Evolutionary conservation across 2,113 vertebrate genomes (phyloP).

Genomic region (Tragelaphus buxtoni): DNA sequence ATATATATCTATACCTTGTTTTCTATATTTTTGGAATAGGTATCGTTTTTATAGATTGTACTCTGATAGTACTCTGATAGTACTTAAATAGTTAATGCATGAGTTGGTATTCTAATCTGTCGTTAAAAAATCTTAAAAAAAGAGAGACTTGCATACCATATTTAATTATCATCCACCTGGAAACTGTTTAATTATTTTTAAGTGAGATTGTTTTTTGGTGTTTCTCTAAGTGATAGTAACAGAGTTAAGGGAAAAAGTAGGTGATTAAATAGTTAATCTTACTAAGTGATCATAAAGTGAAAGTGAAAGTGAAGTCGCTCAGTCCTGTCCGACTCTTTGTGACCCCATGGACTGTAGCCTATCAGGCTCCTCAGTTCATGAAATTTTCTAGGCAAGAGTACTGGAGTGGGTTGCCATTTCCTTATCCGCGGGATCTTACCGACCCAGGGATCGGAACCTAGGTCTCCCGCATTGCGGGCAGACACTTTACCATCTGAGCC

Average conservation of each 20-base stretch:
- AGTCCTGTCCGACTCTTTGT: too few species aligned
- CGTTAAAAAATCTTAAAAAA: background rate
- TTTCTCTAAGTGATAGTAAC: background rate
- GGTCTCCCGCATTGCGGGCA: too few species aligned
- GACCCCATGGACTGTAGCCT: too few species aligned
- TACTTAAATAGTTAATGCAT: background rate
- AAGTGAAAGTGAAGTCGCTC: too few species aligned
- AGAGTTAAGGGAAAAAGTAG: background rate
- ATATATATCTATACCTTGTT: background rate
- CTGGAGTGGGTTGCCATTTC: too few species aligned
- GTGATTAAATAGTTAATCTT: background rate
- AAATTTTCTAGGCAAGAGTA: too few species aligned
- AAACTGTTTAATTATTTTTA: background rate
- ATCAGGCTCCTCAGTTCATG: too few species aligned
- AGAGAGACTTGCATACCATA: background rate
- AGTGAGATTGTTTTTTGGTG: background rate
- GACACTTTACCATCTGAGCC: too few species aligned
- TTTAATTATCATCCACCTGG: background rate
- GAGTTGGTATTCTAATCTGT: background rate
- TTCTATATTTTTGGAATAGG: background rate
- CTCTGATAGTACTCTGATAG: background rate
- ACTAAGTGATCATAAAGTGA: background rate
- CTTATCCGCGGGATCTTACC: too few species aligned
- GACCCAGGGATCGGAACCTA: too few species aligned
- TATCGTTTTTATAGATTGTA: background rate